Percentiles rank a stretch among this genome's conserved stretches.
Evolutionary conservation across 2,797 vertebrate genomes (phyloP).

Genomic region (Hipposideros larvatus): DNA sequence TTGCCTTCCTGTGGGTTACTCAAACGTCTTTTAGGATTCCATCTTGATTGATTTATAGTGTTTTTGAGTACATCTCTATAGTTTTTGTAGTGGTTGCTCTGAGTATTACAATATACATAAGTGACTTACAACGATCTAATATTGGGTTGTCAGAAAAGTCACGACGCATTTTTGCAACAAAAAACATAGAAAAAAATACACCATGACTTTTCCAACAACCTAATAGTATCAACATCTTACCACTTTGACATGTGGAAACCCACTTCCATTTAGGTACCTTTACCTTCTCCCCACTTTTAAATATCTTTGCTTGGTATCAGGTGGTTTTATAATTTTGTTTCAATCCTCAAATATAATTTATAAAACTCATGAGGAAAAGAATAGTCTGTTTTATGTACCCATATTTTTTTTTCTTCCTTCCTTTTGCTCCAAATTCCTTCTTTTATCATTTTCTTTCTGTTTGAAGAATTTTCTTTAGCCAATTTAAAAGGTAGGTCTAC

Average conservation of each 20-base stretch:
- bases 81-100: neutral
- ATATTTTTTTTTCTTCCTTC: neutral
- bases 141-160: too few relatives aligned
- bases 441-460: neutral
- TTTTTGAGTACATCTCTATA: neutral
- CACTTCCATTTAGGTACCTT: neutral
- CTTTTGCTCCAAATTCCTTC: neutral
- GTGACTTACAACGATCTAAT: neutral
- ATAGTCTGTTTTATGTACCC: neutral
- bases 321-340: neutral
- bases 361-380: constrained; percentile 28
- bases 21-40: neutral
- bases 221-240: neutral
- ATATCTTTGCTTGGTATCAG: neutral
- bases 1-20: neutral
- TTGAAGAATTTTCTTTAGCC: neutral
- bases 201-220: too few relatives aligned
- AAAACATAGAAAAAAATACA: too few relatives aligned
- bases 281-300: neutral
- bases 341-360: neutral
- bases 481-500: neutral
- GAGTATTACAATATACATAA: neutral
- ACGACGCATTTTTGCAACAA: too few relatives aligned
- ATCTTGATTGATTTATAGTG: neutral
- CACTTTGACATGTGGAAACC: neutral